Evolutionary conservation across 2,113 vertebrate species (phyloP).

Genomic region (Argyrosomus japonicus): DNA sequence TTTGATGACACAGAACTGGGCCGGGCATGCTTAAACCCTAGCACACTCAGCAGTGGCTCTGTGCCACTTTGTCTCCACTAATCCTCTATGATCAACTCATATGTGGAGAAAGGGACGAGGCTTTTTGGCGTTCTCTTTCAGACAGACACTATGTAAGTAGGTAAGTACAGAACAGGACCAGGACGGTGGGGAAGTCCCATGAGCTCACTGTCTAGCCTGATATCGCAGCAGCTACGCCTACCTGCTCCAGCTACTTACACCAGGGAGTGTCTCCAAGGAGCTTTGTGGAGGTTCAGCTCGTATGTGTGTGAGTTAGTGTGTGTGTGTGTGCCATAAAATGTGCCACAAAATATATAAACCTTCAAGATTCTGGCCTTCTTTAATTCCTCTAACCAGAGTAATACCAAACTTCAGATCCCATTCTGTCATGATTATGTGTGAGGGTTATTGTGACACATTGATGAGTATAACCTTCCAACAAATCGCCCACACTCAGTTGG

Average conservation of each 20-base stretch:
- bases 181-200: slow-evolving; percentile 76
- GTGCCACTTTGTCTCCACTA: slow-evolving; percentile 71
- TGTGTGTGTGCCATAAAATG: slow-evolving; percentile 37
- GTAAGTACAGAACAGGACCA: slow-evolving; percentile 67
- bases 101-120: slow-evolving; percentile 55
- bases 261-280: slow-evolving; percentile 52
- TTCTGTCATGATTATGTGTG: slow-evolving; percentile 7
- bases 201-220: slow-evolving; percentile 80
- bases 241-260: slow-evolving; percentile 49
- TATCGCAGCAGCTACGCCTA: slow-evolving; percentile 58
- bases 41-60: slow-evolving; percentile 61
- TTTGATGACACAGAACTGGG: slow-evolving; percentile 66
- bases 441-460: slow-evolving; percentile 34
- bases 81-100: slow-evolving; percentile 62
- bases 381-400: slow-evolving; percentile 12
- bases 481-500: slow-evolving; percentile 30
- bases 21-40: slow-evolving; percentile 60
- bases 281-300: slow-evolving; percentile 25
- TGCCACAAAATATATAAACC: background rate
- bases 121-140: slow-evolving; percentile 42
- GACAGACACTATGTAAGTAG: slow-evolving; percentile 55
- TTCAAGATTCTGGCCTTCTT: background rate
- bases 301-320: slow-evolving; percentile 16
- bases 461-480: slow-evolving; percentile 47
- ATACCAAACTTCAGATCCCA: background rate